Base-by-base conservation (phyloP, 2,113 vertebrate species). In the Apus apus region DNA sequence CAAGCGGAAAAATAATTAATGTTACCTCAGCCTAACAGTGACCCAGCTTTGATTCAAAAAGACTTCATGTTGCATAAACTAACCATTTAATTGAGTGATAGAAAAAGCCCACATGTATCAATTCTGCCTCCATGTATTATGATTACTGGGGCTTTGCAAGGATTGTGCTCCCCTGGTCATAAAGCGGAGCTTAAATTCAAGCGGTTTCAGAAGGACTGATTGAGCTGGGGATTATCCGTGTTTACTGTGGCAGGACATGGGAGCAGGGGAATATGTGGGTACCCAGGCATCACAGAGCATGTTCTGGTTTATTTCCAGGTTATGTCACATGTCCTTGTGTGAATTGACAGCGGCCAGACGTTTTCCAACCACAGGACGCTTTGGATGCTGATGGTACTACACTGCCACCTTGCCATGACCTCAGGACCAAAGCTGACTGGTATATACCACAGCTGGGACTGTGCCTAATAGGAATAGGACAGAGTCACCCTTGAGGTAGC, bases 1-100 rank as follows among this genome's bases (percentile, higher is more conserved):
- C 99, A 99, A 98, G 99, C 99, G 99, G 99, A 99, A 99, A 99
- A 99, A 99, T 99, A 99, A 99, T 99, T 99, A 99, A 99, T 98
- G 99, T 99, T 99, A 99, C 98, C 99, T 99, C 98, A 98, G 99
- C 99, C 99, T 98, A 97, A 98, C 97, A 98, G 98, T 99, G 99
- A 99, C 99, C 99, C 98, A 98, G 98, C 98, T 98, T 97, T 97
- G 97, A 98, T 98, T 98, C 98, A 98, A 96, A 97, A 97, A 97
- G 98, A 98, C 98, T 98, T 98, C 98, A 98, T 98, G 98, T 98
- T 98, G 98, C 98, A 98, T 98, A 98, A 99, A 98, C 97, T 96
- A 98, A 98, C 98, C 98, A 98, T 98, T 99, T 99, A 98, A 99
- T 98, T 98, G 98, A 98, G 98, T 98, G 96, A 97, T 97, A 98